These are phyloP conservation scores for Bombycilla garrulus DNA, from an alignment of 2,113 vertebrate species.

Conservation along the genomic window DNA sequence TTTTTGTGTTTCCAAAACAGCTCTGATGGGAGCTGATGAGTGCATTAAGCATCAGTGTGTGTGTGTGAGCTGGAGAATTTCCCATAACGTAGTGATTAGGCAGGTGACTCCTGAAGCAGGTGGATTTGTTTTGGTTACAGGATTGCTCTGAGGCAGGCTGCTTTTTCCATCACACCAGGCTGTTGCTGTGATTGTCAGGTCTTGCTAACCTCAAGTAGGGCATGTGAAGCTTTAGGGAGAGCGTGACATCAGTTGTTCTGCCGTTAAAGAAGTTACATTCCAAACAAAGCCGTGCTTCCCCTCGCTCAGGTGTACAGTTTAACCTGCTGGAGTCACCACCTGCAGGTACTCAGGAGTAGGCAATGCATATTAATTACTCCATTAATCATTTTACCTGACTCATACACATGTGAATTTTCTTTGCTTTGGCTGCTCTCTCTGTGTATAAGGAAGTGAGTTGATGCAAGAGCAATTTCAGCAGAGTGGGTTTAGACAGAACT, in stretches of 20 bases:
- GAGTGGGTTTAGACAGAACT: neutral
- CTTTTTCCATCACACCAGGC: neutral
- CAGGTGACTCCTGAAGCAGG: neutral
- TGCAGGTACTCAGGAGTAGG: neutral
- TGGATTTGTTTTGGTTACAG: neutral
- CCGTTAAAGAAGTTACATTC: neutral
- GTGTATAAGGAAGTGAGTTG: neutral
- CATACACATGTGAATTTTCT: accelerated
- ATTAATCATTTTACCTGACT: neutral
- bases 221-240: neutral
- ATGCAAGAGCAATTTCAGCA: neutral
- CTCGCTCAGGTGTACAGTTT: neutral
- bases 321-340: neutral
- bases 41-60: accelerated
- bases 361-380: neutral
- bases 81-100: neutral
- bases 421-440: neutral
- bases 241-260: neutral
- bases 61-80: neutral
- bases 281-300: accelerated
- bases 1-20: neutral
- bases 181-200: neutral
- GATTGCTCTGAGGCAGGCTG: neutral
- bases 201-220: neutral
- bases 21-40: accelerated